phyloP scores from a whole-genome alignment of 2,888 invertebrate genomes.

The Glyphotaelius pellucidus region DNA sequence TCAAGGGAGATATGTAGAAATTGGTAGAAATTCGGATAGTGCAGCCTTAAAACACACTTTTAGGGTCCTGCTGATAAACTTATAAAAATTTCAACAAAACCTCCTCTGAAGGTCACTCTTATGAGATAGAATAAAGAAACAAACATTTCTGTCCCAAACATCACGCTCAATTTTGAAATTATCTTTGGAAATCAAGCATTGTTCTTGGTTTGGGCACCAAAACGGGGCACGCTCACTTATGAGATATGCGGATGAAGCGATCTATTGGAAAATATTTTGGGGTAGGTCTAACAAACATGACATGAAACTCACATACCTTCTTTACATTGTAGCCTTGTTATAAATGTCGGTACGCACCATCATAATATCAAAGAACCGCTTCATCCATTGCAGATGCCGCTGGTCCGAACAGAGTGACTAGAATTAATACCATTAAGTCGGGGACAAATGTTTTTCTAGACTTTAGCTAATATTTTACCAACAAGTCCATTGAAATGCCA shows the following conservation, averaged over 20 bases:
- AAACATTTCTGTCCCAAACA: background rate
- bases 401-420: background rate
- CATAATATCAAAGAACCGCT: background rate
- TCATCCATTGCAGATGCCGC: slow-evolving; percentile 7
- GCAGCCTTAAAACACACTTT: too few species aligned
- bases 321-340: background rate
- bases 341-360: background rate
- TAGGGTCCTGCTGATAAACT: too few species aligned
- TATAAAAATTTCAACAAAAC: too few species aligned
- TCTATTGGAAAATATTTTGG: background rate
- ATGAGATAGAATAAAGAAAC: too few species aligned
- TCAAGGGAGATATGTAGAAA: too few species aligned
- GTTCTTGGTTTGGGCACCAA: background rate
- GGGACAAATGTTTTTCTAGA: slow-evolving; percentile 60
- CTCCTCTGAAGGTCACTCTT: too few species aligned
- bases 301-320: background rate
- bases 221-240: background rate
- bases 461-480: slow-evolving; percentile 65
- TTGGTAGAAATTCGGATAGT: too few species aligned
- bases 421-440: slow-evolving; percentile 35
- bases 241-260: background rate
- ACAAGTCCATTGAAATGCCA: slow-evolving; percentile 62
- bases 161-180: background rate
- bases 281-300: too few species aligned
- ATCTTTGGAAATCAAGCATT: background rate